Conservation (phyloP, 1,140 invertebrate species). For the Drosophila parvula region DNA sequence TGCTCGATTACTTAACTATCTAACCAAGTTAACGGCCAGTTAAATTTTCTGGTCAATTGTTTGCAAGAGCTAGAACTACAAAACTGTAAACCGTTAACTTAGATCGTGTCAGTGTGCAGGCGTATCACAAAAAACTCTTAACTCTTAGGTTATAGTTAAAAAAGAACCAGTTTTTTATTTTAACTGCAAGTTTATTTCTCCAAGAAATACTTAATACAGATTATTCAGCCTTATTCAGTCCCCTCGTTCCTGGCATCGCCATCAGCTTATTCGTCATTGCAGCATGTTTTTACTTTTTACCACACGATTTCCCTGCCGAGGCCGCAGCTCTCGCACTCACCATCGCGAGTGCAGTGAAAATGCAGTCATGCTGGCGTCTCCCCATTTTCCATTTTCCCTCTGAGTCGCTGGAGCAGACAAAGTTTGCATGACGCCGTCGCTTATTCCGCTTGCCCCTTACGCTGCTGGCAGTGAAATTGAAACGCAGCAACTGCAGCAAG, state of each 20-base stretch:
- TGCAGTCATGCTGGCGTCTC: slow-evolving; percentile 75
- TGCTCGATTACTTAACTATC: background rate
- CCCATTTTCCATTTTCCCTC: slow-evolving; percentile 33
- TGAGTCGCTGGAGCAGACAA: slow-evolving; percentile 68
- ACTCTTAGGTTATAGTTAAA: background rate
- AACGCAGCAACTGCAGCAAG: slow-evolving; percentile 40
- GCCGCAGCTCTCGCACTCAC: slow-evolving; percentile 18
- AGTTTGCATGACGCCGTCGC: slow-evolving; percentile 71
- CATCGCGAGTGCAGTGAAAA: slow-evolving; percentile 66
- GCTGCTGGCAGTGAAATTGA: slow-evolving; percentile 73
- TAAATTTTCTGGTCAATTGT: background rate
- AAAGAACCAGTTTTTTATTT: background rate
- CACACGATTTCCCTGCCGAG: slow-evolving; percentile 57
- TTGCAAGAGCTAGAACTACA: background rate
- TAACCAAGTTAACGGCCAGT: background rate
- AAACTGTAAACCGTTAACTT: background rate
- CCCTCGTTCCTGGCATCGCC: background rate
- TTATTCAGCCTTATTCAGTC: background rate
- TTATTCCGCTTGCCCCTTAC: slow-evolving; percentile 58
- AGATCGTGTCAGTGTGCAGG: too few relatives aligned
- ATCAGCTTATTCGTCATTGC: slow-evolving; percentile 1
- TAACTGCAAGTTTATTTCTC: background rate
- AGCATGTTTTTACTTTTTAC: slow-evolving; percentile 55
- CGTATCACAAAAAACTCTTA: background rate
- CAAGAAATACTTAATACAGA: background rate